phyloP scores from a whole-genome alignment of 92 coral and sea anemone species.

The Micromussa lordhowensis region DNA sequence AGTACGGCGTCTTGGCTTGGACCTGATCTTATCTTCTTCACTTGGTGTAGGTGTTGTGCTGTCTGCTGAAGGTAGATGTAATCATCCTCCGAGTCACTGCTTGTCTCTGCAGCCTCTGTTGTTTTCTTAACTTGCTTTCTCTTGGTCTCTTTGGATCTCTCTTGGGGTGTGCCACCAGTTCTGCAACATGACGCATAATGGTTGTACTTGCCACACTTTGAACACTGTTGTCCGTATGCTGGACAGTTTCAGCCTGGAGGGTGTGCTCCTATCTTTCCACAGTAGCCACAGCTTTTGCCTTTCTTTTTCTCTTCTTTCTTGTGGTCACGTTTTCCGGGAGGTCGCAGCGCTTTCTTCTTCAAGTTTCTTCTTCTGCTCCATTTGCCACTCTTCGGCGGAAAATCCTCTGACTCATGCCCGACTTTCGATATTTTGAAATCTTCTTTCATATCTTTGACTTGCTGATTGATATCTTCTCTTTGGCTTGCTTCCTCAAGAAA shows the following conservation, averaged over 20 bases:
- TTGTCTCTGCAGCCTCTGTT: slow-evolving; percentile 18
- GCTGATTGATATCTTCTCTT: no score
- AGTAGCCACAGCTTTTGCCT: slow-evolving; percentile 41
- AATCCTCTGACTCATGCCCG: neutral
- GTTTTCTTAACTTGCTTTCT: no score
- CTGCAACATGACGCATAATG: slow-evolving; percentile 63
- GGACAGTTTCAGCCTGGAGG: no score
- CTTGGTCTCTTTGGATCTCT: no score
- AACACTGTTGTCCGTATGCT: slow-evolving; percentile 70
- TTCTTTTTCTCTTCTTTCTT: slow-evolving; percentile 20
- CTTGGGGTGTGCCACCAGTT: neutral
- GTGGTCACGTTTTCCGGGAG: neutral
- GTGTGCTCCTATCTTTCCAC: no score
- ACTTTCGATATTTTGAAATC: slow-evolving; percentile 28
- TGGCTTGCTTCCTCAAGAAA: no score
- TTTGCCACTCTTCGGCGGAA: neutral
- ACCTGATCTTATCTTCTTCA: no score
- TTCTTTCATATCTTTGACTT: no score
- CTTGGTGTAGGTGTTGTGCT: slow-evolving; percentile 47
- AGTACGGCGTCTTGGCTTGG: slow-evolving; percentile 54
- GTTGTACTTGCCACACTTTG: slow-evolving; percentile 69
- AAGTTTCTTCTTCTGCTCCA: slow-evolving; percentile 15
- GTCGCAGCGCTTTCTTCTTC: neutral
- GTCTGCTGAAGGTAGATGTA: slow-evolving; percentile 36
- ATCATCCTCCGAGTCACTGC: slow-evolving; percentile 58